A percentile compares a stretch with the other conserved stretches of the same genome.
Conservation (phyloP, 2,797 vertebrate genomes). For the Neomorphus geoffroyi region DNA sequence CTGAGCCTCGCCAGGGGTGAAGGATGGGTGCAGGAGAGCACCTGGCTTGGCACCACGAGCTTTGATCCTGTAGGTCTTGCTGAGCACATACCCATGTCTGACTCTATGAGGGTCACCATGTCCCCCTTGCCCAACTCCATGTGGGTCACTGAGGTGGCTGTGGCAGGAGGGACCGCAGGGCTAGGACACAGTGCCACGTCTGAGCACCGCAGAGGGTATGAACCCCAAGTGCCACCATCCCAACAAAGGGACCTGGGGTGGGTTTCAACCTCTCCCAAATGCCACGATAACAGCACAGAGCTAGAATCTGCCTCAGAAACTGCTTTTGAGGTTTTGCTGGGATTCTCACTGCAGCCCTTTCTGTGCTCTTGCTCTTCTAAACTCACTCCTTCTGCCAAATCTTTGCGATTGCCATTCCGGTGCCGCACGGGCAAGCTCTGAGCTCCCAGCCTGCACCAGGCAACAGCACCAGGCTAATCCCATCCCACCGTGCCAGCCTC, state of each 20-base stretch:
- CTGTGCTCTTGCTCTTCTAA: neutral
- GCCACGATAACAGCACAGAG: neutral
- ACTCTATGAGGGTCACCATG: neutral
- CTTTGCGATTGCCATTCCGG: neutral
- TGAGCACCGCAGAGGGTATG: neutral
- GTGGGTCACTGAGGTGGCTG: neutral
- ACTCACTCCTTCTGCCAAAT: neutral
- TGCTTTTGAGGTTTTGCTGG: neutral
- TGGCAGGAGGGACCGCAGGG: neutral
- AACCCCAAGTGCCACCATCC: neutral
- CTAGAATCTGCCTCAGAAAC: neutral
- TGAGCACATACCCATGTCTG: fast-evolving
- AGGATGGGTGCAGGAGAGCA: neutral
- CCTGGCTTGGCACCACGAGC: neutral
- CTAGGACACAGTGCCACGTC: fast-evolving
- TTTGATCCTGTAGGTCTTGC: neutral
- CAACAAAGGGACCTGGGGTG: fast-evolving
- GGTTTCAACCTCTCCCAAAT: neutral
- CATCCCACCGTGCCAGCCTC: neutral
- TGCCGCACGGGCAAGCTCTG: neutral
- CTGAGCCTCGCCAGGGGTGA: neutral
- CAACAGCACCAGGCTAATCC: conserved; percentile 4
- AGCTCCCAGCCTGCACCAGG: neutral
- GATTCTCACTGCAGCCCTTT: neutral
- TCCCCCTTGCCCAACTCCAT: fast-evolving